These are phyloP conservation scores for Seira sanloemensis DNA, from an alignment of 2,888 invertebrate species.

Conservation along the genomic window DNA sequence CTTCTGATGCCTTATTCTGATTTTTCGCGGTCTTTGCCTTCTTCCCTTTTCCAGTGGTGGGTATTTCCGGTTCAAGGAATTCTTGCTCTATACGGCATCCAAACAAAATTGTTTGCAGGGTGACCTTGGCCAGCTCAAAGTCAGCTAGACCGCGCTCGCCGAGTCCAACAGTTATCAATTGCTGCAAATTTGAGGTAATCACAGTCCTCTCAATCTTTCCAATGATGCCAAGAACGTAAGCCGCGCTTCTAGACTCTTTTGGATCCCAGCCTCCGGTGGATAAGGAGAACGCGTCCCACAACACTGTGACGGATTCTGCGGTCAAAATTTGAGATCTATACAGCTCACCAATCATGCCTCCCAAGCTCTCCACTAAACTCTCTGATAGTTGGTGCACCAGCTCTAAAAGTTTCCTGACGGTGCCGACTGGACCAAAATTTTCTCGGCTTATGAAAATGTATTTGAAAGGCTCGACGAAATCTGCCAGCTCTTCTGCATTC, in stretches of 20 bases:
- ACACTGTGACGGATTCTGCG: conserved; percentile 47
- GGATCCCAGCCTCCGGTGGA: conserved; percentile 54
- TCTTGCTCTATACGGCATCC: conserved; percentile 57
- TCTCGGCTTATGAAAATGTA: conserved; percentile 58
- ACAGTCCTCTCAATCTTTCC: conserved; percentile 54
- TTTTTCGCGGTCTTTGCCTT: conserved; percentile 11
- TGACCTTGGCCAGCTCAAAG: conserved; percentile 64
- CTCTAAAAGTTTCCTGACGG: conserved; percentile 53
- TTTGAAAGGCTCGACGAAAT: conserved; percentile 55
- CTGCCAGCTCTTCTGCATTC: conserved; percentile 42
- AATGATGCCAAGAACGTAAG: conserved; percentile 65
- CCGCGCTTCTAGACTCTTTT: conserved; percentile 62
- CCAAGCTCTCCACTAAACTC: conserved; percentile 63
- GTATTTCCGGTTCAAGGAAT: not conserved
- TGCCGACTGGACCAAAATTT: conserved; percentile 5
- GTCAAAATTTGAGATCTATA: conserved; percentile 40
- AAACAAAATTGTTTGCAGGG: conserved; percentile 67
- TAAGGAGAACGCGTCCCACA: conserved; percentile 69
- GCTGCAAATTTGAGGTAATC: conserved; percentile 63
- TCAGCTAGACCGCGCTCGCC: conserved; percentile 63
- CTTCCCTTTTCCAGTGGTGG: conserved; percentile 18
- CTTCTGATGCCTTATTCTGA: conserved; percentile 17
- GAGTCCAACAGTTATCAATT: conserved; percentile 65
- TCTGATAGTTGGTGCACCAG: conserved; percentile 50
- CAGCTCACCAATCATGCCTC: conserved; percentile 59